Conservation (phyloP, 2,797 vertebrate species). For the Chaenodraco wilsoni region DNA sequence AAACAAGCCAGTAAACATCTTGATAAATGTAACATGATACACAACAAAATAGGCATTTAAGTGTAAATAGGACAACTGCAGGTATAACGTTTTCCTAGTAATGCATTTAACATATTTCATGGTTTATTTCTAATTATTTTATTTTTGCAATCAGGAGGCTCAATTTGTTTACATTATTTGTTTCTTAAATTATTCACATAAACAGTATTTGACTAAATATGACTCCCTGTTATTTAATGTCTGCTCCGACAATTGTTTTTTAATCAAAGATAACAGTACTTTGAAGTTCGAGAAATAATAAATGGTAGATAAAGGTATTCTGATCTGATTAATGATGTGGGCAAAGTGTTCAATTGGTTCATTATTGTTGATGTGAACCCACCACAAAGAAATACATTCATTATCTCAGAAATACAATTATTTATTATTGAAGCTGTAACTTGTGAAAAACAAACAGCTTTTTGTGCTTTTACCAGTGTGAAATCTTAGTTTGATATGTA, state of each 20-base stretch:
- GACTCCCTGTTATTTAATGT: not conserved
- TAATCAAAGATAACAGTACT: slow-evolving; percentile 31
- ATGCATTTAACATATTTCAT: too few relatives aligned
- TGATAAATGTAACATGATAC: not conserved
- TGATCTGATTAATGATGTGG: not conserved
- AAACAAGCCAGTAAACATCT: too few relatives aligned
- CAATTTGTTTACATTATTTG: not conserved
- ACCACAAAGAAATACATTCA: slow-evolving; percentile 43
- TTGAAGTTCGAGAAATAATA: not conserved
- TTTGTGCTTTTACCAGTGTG: slow-evolving; percentile 15
- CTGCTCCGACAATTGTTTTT: not conserved
- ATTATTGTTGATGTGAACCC: too few relatives aligned
- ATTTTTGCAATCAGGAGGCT: too few relatives aligned
- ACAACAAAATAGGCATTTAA: not conserved
- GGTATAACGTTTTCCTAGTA: too few relatives aligned
- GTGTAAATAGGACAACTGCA: not conserved
- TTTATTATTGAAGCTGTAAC: not conserved
- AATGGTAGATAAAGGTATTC: too few relatives aligned
- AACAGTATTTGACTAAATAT: not conserved
- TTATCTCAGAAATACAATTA: slow-evolving; percentile 11
- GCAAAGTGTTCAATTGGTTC: not conserved
- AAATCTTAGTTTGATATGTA: slow-evolving; percentile 17
- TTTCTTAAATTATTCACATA: not conserved
- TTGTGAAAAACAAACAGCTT: slow-evolving; percentile 12
- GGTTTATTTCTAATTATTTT: too few relatives aligned